Percentiles rank a stretch among this genome's conserved stretches.
Conservation (phyloP, 2,888 invertebrate species). For the Mycalesis mineus region DNA sequence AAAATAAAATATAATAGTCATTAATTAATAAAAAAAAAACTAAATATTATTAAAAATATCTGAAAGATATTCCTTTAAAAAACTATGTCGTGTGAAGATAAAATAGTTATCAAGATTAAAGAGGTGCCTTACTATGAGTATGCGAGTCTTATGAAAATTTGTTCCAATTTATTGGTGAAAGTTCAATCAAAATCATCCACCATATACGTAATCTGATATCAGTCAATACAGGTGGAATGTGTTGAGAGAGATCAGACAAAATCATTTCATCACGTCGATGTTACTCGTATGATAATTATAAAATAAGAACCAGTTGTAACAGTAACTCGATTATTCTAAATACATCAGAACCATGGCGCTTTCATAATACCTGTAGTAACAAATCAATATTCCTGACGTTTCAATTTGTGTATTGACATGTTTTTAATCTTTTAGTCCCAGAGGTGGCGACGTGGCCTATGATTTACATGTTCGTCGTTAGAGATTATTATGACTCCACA, state of each 20-base stretch:
- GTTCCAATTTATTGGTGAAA: not conserved
- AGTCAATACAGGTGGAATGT: slow-evolving; percentile 13
- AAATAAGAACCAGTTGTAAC: slow-evolving; percentile 17
- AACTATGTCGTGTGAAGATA: too few relatives aligned
- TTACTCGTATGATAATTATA: slow-evolving; percentile 12
- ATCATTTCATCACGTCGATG: slow-evolving; percentile 20
- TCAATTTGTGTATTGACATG: slow-evolving; percentile 74
- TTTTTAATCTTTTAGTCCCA: slow-evolving; percentile 60
- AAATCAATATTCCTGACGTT: slow-evolving; percentile 72
- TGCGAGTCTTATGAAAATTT: not conserved
- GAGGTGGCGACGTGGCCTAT: not conserved
- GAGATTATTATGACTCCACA: too few relatives aligned
- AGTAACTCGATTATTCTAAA: slow-evolving; percentile 47
- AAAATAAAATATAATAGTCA: too few relatives aligned
- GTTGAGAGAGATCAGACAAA: slow-evolving; percentile 13
- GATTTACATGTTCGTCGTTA: not conserved
- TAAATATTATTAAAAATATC: too few relatives aligned
- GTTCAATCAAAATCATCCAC: slow-evolving; percentile 2
- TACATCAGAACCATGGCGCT: slow-evolving; percentile 32
- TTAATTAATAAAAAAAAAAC: too few relatives aligned
- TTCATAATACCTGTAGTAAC: slow-evolving; percentile 48
- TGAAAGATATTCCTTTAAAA: too few relatives aligned
- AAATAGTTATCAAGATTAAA: too few relatives aligned
- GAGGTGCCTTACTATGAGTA: not conserved
- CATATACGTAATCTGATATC: slow-evolving; percentile 2